Base-by-base conservation (phyloP, 1,140 invertebrate species). In the Zaprionus africanus region DNA sequence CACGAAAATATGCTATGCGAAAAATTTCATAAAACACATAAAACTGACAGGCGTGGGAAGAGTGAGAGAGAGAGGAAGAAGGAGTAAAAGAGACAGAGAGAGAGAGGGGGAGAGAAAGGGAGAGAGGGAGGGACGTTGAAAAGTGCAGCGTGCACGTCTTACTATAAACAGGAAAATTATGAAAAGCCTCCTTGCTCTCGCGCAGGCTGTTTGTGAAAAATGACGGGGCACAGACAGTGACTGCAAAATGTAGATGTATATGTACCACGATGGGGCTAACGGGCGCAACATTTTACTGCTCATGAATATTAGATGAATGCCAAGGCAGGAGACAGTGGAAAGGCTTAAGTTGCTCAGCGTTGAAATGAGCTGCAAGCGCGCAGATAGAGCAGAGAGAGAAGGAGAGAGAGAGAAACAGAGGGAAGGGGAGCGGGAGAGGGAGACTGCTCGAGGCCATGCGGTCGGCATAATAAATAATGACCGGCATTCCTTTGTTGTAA, bases 391-490 rank as follows among this genome's bases (percentile, higher is more conserved):
- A 15, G 13, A 13, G 24, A 17, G 31, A 26, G 12, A 38, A 7
- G 9, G 6, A 22, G 38, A n/a, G 6, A 2, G 9, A 19, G 19
- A 19, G 41, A 5, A 1, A 34, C 7, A 13, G 36, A 9, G 19
- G 7, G 70, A 34, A 1, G 11, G 24, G 12, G 24, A 9, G 53
- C n/a, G 7, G 15, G 7, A 13, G 6, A 15, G 56, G 26, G 12
- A 43, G 63, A 1, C 58, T 56, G 71, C 78, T 90, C 59, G 85
- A 88, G 85, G 85, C 78, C 85, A 88, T 88, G 85, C 85, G 85
- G 85, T 90, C 85, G 85, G 85, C 85, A 90, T 90, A 90, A 90
- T 90, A 90, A 90, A 90, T 90, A 90, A 90, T 90, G 85, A 82
- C 85, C 85, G 81, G 82, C 85, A 90, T 90, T 90, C 86, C 85